Base-by-base conservation (phyloP, 2,113 vertebrate species). In the Nibea coibor region DNA sequence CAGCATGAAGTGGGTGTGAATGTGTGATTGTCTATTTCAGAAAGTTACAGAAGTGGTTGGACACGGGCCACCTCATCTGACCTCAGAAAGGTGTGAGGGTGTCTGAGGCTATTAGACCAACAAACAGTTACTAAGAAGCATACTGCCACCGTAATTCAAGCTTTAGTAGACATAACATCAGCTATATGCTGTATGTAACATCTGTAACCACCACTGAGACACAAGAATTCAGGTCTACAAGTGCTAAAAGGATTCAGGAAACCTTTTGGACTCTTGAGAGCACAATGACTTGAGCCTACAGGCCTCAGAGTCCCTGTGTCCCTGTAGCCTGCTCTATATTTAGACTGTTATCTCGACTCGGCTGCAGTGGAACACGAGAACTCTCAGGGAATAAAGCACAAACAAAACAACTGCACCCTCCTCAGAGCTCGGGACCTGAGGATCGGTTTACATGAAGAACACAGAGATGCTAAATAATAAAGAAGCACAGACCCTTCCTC, bases 401-500 rank as follows among this genome's bases (percentile, higher is more conserved):
- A 89, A 88, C 87, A 90, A 87, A 90, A 88, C 87, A 91, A 88
- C 72, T 43, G 75, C 85, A 73, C 63, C 70, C 28, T 74, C 71
- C 71, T 80, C 73, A 31, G 61, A 72, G 79, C 79, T 64, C 1
- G 0, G 2, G 22, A 39, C 61, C 81, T 77, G 7, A 39, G 35
- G 35, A 88, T 93, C 88, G 17, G 43, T 70, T 93, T 90, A 91
- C 91, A 89, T 1, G 51, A 80, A 86, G 78, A 84, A 84, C 80
- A 78, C 82, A 75, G 74, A 83, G 87, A 80, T 57, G 76, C 80
- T 82, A 78, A 92, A 90, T 91, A 92, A 89, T 92, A 54, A 82
- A 90, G 63, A 80, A 66, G 75, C 64, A 53, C 26, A 1, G 65
- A 82, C 81, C 77, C 69, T 68, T 88, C 72, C 79, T 81, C 72